Conservation (phyloP, 2,797 vertebrate species). For the Sus cebifrons region DNA sequence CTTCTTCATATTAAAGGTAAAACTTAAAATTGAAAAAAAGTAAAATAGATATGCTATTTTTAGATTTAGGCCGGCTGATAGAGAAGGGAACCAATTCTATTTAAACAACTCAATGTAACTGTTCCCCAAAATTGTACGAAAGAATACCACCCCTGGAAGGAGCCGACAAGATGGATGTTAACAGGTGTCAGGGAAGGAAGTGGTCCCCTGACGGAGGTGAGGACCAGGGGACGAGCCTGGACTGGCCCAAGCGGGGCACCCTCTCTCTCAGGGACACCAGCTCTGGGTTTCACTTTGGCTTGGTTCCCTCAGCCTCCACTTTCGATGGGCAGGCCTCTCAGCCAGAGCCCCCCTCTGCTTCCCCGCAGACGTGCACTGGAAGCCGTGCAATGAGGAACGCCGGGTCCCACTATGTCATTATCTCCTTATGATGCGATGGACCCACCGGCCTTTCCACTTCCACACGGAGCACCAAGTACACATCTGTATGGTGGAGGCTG, state of each 20-base stretch:
- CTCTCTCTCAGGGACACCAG: not conserved
- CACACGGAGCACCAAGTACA: not conserved
- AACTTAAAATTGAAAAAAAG: not conserved
- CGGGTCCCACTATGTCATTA: not conserved
- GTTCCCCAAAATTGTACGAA: not conserved
- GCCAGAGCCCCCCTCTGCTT: not conserved
- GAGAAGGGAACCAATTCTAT: not conserved
- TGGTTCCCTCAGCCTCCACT: not conserved
- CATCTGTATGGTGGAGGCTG: not conserved
- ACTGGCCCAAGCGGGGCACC: not conserved
- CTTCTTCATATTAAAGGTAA: not conserved
- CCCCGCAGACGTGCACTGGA: accelerated
- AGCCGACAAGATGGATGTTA: accelerated
- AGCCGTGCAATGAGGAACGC: not conserved
- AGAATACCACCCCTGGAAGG: not conserved
- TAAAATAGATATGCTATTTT: too few species aligned
- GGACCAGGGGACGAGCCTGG: not conserved
- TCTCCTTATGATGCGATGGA: not conserved
- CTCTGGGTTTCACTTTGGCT: not conserved
- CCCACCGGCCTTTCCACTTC: not conserved
- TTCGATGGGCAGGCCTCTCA: not conserved
- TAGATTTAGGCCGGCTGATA: not conserved
- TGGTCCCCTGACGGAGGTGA: accelerated
- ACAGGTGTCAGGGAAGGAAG: not conserved
- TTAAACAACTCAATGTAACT: not conserved